Evolutionary conservation across 1,140 invertebrate genomes (phyloP).

Genomic region (Aradophagus sp.): DNA sequence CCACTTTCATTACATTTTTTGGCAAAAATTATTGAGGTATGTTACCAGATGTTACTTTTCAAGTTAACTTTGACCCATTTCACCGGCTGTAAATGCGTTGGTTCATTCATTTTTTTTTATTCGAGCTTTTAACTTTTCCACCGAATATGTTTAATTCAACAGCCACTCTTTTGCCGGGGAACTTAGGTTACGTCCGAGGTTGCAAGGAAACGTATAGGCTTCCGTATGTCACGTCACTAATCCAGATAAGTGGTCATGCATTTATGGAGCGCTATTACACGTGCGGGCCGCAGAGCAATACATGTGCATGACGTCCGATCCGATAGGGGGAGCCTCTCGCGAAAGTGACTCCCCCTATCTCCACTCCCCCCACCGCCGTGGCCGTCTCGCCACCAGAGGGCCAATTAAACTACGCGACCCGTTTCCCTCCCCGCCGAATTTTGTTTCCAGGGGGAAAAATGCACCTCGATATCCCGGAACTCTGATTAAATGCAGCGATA

Average conservation of each 20-base stretch:
- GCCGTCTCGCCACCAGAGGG: too few relatives aligned
- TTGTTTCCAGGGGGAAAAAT: too few relatives aligned
- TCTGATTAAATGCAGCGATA: too few relatives aligned
- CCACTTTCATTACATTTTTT: too few relatives aligned
- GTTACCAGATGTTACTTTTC: too few relatives aligned
- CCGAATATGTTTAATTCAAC: constrained; percentile 72
- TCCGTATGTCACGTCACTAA: constrained; percentile 67
- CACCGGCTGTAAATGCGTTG: constrained; percentile 4
- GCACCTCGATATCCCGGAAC: too few relatives aligned
- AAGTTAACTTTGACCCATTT: constrained; percentile 25
- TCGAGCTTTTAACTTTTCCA: constrained; percentile 65
- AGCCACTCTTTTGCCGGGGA: constrained; percentile 57
- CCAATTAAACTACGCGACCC: constrained; percentile 48
- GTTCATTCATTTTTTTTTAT: constrained; percentile 60
- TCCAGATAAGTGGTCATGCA: constrained; percentile 75
- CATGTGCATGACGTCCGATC: constrained; percentile 48
- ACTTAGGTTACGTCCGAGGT: constrained; percentile 28
- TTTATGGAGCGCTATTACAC: constrained; percentile 68
- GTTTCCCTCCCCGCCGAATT: too few relatives aligned
- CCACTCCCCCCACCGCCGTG: too few relatives aligned
- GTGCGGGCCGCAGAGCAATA: constrained; percentile 30
- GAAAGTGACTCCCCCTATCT: too few relatives aligned
- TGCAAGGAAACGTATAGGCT: constrained; percentile 64
- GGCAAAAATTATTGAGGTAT: too few relatives aligned
- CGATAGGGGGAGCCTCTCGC: too few relatives aligned